Evolutionary conservation across 2,888 invertebrate species (phyloP).

Genomic region (Unio pictorum): DNA sequence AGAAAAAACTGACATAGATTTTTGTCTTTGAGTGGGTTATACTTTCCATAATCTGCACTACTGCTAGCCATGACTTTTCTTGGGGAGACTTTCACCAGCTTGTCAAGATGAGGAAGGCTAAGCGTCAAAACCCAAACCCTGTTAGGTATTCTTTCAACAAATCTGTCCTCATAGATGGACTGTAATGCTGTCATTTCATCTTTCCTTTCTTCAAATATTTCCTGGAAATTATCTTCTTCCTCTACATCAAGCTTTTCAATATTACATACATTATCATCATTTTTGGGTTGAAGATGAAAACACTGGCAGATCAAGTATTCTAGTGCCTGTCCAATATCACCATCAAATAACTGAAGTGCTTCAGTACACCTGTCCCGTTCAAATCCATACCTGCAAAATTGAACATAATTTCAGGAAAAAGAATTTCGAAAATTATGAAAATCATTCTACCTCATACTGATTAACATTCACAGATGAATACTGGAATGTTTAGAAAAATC

Average conservation of each 20-base stretch:
- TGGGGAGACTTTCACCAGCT: conserved; percentile 19
- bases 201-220: conserved; percentile 50
- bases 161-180: conserved; percentile 61
- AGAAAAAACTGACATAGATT: conserved; percentile 53
- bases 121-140: conserved; percentile 58
- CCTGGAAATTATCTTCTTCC: conserved; percentile 15
- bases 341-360: conserved; percentile 58
- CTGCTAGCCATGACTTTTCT: too few relatives aligned
- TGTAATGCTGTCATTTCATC: conserved; percentile 64
- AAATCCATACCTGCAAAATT: conserved; percentile 62
- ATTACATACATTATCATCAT: conserved; percentile 1
- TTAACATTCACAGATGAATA: too few relatives aligned
- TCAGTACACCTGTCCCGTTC: conserved; percentile 52
- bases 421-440: too few relatives aligned
- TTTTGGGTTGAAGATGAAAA: conserved; percentile 34
- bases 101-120: conserved; percentile 45
- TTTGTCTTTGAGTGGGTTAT: conserved; percentile 4
- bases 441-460: too few relatives aligned
- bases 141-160: conserved; percentile 56
- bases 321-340: conserved; percentile 59
- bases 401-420: background rate
- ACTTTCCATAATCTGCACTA: too few relatives aligned
- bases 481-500: too few relatives aligned
- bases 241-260: conserved; percentile 3
- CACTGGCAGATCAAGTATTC: conserved; percentile 60